phyloP scores from a whole-genome alignment of 1,140 invertebrate species.

The Aphaenogaster ashmeadi region DNA sequence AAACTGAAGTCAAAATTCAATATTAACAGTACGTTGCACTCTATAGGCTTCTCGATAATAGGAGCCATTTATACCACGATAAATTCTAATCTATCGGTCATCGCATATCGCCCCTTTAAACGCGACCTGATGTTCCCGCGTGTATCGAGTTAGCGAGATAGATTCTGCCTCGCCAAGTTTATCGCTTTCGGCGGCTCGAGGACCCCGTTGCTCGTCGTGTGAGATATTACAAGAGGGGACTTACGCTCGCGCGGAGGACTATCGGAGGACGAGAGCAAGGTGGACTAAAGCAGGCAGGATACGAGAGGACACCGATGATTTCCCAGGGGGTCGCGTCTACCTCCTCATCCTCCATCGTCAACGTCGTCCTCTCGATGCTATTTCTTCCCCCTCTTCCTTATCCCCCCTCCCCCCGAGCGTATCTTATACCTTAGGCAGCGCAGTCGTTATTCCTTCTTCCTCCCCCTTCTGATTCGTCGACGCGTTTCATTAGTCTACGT shows the following conservation, averaged over 20 bases:
- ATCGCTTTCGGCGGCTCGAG: conserved; percentile 67
- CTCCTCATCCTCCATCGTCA: conserved; percentile 72
- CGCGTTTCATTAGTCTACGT: conserved; percentile 43
- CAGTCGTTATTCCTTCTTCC: conserved; percentile 73
- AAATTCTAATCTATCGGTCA: conserved; percentile 18
- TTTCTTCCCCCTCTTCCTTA: conserved; percentile 60
- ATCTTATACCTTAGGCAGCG: conserved; percentile 72
- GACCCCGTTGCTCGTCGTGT: conserved; percentile 41
- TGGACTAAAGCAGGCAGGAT: conserved; percentile 67
- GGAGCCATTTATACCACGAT: background rate
- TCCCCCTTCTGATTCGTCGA: conserved; percentile 31
- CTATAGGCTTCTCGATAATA: background rate
- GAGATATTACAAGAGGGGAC: conserved; percentile 60
- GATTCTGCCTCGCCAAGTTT: conserved; percentile 55
- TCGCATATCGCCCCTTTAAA: conserved; percentile 18
- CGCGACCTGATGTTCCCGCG: background rate
- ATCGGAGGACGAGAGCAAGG: conserved; percentile 38
- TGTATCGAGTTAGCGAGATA: conserved; percentile 46
- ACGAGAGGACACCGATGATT: conserved; percentile 85
- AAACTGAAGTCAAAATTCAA: background rate
- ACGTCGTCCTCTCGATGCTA: conserved; percentile 57
- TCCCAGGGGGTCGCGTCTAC: conserved; percentile 81
- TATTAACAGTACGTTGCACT: background rate
- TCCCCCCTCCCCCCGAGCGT: conserved; percentile 55
- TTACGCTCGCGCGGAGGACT: conserved; percentile 24